A percentile compares a stretch with the other conserved stretches of the same genome.
phyloP scores from a whole-genome alignment of 1,140 invertebrate genomes.

The Danaus melanippus region DNA sequence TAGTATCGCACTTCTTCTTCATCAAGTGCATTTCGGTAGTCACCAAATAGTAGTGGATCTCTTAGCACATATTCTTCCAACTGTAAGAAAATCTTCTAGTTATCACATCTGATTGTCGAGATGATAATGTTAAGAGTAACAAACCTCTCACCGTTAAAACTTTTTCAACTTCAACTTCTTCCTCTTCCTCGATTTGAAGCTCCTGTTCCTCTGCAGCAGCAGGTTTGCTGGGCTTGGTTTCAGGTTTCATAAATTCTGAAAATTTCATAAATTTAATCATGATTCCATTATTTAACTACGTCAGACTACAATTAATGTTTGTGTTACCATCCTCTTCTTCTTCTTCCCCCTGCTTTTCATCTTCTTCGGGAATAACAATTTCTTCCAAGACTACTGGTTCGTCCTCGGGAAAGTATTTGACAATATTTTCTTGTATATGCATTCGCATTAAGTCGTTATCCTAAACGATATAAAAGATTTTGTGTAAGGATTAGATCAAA shows the following conservation, averaged over 20 bases:
- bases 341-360: conserved; percentile 23
- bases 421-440: conserved; percentile 50
- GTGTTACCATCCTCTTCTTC: conserved; percentile 41
- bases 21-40: conserved; percentile 87
- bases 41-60: conserved; percentile 89
- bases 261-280: neutral
- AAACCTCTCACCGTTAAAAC: conserved; percentile 36
- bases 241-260: conserved; percentile 31
- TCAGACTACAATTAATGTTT: no score
- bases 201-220: conserved; percentile 34
- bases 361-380: conserved; percentile 51
- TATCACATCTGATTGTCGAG: neutral
- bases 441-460: conserved; percentile 57
- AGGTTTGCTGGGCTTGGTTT: conserved; percentile 20
- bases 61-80: conserved; percentile 79
- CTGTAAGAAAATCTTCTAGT: conserved; percentile 23
- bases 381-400: conserved; percentile 59
- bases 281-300: no score
- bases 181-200: conserved; percentile 41
- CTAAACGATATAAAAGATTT: conserved; percentile 20
- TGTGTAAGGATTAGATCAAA: neutral
- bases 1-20: conserved; percentile 85
- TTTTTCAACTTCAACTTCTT: conserved; percentile 68
- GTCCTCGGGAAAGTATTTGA: conserved; percentile 57
- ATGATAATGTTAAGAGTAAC: no score